Base-by-base conservation (phyloP, 2,113 vertebrate species). In the Percopsis transmontana region DNA sequence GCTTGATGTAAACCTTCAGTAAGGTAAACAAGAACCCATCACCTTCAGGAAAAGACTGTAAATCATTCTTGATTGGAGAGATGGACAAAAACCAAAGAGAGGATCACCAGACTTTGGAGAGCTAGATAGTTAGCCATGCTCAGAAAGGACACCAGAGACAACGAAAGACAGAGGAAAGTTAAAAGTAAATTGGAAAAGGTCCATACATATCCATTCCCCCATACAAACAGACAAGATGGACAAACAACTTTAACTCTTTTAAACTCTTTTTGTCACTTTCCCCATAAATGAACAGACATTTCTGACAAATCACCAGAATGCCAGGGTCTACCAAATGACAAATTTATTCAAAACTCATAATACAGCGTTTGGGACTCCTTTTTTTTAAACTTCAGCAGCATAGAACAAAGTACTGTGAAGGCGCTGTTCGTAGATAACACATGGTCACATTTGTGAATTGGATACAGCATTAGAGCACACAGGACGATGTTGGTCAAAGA, bases 281-380 rank as follows among this genome's bases (percentile, higher is more conserved):
- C 42, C 24, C 20, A 55, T 19, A n/a, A 52, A 51, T 24, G 38
- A 15, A 42, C 48, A 16, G 45, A 62, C 51, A 9, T 3, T 51
- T 56, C 48, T 41, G n/a, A 89, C 58, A 85, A 82, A 84, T 38
- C 52, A 80, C 68, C 72, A 78, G 33, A 79, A 86, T 59, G 18
- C 65, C 71, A 75, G 77, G 55, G 87, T 92, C 93, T 98, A 98
- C 79, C 92, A 97, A 98, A 98, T 67, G 72, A 93, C 91, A 93
- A 93, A 95, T 98, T 98, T 98, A 98, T 98, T 99, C 95, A 93
- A 95, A 97, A 96, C 83, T 87, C 88, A 90, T 88, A 94, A 93
- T 96, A 98, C 96, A 98, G 93, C 92, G 91, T 94, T 95, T 90
- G 91, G 90, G 89, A 94, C 90, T 87, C 62, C 60, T 76, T 87